Percentiles rank a stretch among this genome's conserved stretches.
Conservation (phyloP, 2,888 invertebrate genomes). For the Eudasyphora cyanicolor region DNA sequence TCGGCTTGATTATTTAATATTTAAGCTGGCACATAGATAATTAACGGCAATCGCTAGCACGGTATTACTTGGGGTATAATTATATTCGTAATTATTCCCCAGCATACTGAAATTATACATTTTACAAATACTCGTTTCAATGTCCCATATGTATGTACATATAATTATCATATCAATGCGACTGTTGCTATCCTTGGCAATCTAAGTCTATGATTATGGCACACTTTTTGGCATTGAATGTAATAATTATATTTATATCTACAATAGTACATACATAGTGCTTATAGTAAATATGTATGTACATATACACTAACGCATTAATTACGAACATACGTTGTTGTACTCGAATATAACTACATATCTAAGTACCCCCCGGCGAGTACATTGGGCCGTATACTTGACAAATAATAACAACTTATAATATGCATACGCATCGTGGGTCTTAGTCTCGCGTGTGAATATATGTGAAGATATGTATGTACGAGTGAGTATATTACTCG, state of each 20-base stretch:
- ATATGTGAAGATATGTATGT: no score
- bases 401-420: neutral
- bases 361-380: neutral
- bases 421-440: neutral
- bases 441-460: neutral
- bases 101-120: neutral
- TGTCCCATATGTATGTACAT: neutral
- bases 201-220: neutral
- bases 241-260: no score
- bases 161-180: constrained; percentile 11
- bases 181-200: neutral
- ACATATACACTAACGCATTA: neutral
- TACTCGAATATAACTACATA: neutral
- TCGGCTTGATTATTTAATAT: no score
- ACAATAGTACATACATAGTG: neutral
- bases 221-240: constrained; percentile 14
- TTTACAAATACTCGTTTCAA: neutral
- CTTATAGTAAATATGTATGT: no score
- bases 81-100: neutral
- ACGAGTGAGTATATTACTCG: no score
- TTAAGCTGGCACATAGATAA: no score
- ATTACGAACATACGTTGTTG: neutral
- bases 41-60: neutral
- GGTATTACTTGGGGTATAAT: neutral
- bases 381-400: constrained; percentile 1